Base-by-base conservation (phyloP, 2,888 invertebrate genomes). In the Gisinianus flammeolus region DNA sequence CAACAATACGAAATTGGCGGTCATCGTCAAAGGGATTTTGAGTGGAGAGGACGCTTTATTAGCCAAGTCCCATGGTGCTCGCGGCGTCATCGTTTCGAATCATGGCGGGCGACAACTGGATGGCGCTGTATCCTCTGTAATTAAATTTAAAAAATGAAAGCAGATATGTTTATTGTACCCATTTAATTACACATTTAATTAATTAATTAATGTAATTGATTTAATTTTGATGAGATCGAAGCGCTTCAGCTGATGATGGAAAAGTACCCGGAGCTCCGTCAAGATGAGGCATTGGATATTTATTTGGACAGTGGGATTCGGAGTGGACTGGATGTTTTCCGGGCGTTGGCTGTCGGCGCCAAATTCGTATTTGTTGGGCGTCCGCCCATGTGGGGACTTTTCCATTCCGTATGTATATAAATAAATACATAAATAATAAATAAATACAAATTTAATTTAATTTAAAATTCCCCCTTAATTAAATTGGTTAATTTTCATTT, bases 21-120 rank as follows among this genome's bases (percentile, higher is more conserved):
- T 97, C 28, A 89, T 97, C 74, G 88, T 94, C 6, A 97, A 97
- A 88, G 97, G 97, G 6, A 90, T 97, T 79, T 87, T 97, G 52
- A 93, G 94, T 0, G 91, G 90, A 0, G 94, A 96, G 86, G 97
- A 97, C 88, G 97, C 97, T 0, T 85, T 91, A 24, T 88, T 91
- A 84, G 96, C 93, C 0, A 89, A 88, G 4, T 89, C 94, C 83
- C 88, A 90, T 74, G 96, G 95, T 5, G 94, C 92, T 67, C 88
- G 91, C 2, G 97, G 91, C 0, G 91, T 97, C 77, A 89, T 95
- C 79, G 97, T 98, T 3, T 97, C 97, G 0, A 97, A 97, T 87
- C 97, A 97, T 87, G 97, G 97, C 0, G 97, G 93, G 0, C 90
- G 97, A 79, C 97, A 97, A 88, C 87, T 96, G 44, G 96, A 96